These are phyloP conservation scores for Erinaceus europaeus DNA, from an alignment of 2,113 vertebrate species.

Conservation along the genomic window DNA sequence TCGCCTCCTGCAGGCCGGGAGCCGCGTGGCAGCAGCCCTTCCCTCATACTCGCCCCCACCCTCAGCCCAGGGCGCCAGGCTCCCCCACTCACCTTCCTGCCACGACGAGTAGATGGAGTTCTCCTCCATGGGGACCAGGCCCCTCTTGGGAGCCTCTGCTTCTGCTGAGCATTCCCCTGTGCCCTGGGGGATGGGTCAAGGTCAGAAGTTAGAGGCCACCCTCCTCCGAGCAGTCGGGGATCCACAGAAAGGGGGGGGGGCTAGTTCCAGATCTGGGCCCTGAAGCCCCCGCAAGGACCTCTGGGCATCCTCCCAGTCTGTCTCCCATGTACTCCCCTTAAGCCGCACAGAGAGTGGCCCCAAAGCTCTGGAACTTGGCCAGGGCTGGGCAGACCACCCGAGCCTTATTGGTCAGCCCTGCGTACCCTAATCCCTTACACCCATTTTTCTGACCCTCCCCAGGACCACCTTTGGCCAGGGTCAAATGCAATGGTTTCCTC, in stretches of 20 bases:
- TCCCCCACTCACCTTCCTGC: conserved; percentile 73
- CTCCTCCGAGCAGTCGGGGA: background rate
- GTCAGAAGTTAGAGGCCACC: background rate
- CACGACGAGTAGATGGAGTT: conserved; percentile 89
- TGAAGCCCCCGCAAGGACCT: background rate
- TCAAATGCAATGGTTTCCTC: background rate
- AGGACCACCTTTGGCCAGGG: background rate
- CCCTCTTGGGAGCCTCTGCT: conserved; percentile 22
- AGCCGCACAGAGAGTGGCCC: background rate
- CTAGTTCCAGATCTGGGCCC: background rate
- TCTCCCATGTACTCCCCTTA: too few species aligned
- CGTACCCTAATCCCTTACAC: background rate
- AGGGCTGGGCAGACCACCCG: background rate
- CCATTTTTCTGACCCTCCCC: background rate
- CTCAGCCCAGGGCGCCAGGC: background rate
- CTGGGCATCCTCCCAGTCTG: too few species aligned
- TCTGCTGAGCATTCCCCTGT: conserved; percentile 39
- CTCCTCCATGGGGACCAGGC: conserved; percentile 82
- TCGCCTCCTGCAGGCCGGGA: conserved; percentile 66
- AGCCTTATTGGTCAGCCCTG: background rate
- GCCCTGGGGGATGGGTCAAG: conserved; percentile 64
- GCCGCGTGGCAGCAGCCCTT: background rate
- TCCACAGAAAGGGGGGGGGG: background rate
- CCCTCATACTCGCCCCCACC: background rate
- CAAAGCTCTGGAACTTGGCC: background rate